phyloP scores from a whole-genome alignment of 2,888 invertebrate species.

The Drosophila paucipuncta region DNA sequence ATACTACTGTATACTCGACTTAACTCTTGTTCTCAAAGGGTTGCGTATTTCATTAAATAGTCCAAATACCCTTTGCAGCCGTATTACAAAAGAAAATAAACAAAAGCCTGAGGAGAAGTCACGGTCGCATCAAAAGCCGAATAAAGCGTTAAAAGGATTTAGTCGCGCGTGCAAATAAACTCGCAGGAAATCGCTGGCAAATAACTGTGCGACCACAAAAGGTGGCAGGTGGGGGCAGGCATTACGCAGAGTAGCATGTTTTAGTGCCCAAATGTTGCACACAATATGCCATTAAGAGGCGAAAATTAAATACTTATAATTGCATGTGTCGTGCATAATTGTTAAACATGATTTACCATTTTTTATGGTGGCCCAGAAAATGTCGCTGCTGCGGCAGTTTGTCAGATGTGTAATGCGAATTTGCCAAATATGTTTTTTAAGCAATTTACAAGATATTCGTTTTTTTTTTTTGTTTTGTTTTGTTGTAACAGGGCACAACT shows the following conservation, averaged over 20 bases:
- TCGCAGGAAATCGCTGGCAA: not conserved
- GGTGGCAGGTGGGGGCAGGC: not conserved
- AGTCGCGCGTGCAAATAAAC: slow-evolving; percentile 42
- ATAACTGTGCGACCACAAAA: slow-evolving; percentile 2
- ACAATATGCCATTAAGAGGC: not conserved
- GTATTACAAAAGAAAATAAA: slow-evolving; percentile 25
- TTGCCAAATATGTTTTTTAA: slow-evolving; percentile 67
- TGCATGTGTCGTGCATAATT: slow-evolving; percentile 64
- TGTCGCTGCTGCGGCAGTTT: slow-evolving; percentile 28
- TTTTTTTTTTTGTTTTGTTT: slow-evolving; percentile 28
- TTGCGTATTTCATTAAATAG: not conserved
- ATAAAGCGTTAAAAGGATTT: slow-evolving; percentile 79
- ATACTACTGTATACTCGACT: not conserved
- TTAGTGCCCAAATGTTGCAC: slow-evolving; percentile 19
- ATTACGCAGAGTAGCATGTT: not conserved
- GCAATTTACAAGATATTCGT: slow-evolving; percentile 48
- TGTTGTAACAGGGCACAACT: slow-evolving; percentile 20
- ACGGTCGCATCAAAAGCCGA: slow-evolving; percentile 60
- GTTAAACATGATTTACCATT: slow-evolving; percentile 71
- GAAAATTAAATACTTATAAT: slow-evolving; percentile 36
- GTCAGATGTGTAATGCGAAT: slow-evolving; percentile 55
- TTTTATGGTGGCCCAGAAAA: slow-evolving; percentile 22
- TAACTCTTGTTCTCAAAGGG: not conserved
- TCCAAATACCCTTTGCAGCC: not conserved
- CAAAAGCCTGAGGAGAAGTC: slow-evolving; percentile 30